phyloP scores from a whole-genome alignment of 2,113 vertebrate species.

The Pelecanoides urinatrix region DNA sequence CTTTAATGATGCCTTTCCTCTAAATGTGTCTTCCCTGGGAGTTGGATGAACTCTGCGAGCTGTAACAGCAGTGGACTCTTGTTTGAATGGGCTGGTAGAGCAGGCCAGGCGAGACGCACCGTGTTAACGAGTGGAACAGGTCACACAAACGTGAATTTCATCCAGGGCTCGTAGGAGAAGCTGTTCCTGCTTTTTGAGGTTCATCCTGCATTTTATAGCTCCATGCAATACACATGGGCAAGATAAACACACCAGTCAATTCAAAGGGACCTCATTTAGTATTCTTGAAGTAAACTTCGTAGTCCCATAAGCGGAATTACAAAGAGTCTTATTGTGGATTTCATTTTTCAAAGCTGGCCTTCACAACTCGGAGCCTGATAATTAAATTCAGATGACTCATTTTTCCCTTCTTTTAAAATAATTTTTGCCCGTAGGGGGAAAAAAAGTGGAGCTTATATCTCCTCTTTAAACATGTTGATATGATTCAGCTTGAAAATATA shows the following conservation, averaged over 20 bases:
- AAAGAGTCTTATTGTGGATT: background rate
- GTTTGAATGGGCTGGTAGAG: background rate
- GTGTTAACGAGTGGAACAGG: fast-evolving
- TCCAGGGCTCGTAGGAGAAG: fast-evolving
- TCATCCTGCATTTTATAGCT: background rate
- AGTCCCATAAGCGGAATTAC: background rate
- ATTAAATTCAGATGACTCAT: slow-evolving; percentile 40
- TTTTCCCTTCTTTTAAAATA: slow-evolving; percentile 6
- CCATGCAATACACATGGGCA: fast-evolving
- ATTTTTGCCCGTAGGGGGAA: slow-evolving; percentile 10
- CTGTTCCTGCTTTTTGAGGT: background rate
- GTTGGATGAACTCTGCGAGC: background rate
- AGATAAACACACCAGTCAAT: background rate
- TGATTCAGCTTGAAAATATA: slow-evolving; percentile 37
- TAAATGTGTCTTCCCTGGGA: fast-evolving
- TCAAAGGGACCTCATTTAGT: background rate
- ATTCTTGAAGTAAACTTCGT: background rate
- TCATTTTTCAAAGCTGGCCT: background rate
- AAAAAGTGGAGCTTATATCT: background rate
- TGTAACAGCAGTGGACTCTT: fast-evolving
- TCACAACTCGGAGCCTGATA: background rate
- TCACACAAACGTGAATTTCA: background rate
- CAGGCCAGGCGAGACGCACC: background rate
- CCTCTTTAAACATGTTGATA: slow-evolving; percentile 23
- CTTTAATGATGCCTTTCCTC: background rate